Evolutionary conservation across 2,797 vertebrate genomes (phyloP).

Genomic region (Sebastes ruberrimus): DNA sequence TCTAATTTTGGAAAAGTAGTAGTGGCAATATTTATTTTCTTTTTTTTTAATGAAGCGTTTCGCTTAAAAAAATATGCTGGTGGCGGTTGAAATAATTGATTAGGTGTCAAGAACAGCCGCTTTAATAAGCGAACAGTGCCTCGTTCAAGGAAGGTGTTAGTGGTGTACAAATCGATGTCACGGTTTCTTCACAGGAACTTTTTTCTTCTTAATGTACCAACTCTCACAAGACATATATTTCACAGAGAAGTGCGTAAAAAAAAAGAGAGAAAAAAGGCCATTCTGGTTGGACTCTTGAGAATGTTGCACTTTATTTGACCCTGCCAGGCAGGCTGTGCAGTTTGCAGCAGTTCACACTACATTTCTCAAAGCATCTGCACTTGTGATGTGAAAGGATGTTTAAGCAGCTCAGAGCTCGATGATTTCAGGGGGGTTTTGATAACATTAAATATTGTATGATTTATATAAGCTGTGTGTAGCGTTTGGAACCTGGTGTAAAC

Average conservation of each 20-base stretch:
- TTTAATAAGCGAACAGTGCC: slow-evolving; percentile 29
- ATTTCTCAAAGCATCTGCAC: slow-evolving; percentile 4
- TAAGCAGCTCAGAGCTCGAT: neutral
- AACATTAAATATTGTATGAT: neutral
- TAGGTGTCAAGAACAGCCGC: neutral
- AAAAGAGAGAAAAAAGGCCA: neutral
- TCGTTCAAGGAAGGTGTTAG: slow-evolving; percentile 9
- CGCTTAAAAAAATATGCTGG: neutral
- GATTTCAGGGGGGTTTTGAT: neutral
- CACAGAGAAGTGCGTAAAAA: neutral
- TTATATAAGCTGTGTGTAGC: neutral
- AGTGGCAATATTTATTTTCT: neutral
- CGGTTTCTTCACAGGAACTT: neutral
- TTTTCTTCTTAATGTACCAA: neutral
- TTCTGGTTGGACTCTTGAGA: slow-evolving; percentile 11
- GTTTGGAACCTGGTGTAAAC: neutral
- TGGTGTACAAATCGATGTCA: slow-evolving; percentile 21
- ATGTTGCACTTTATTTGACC: slow-evolving; percentile 38
- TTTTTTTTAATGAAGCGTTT: neutral
- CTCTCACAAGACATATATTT: slow-evolving; percentile 23
- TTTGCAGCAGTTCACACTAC: neutral
- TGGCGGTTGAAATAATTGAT: slow-evolving; percentile 23
- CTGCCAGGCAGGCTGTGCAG: neutral
- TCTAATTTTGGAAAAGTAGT: neutral
- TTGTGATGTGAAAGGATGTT: neutral